Evolutionary conservation across 2,113 vertebrate species (phyloP).

Genomic region (Propithecus coquereli): DNA sequence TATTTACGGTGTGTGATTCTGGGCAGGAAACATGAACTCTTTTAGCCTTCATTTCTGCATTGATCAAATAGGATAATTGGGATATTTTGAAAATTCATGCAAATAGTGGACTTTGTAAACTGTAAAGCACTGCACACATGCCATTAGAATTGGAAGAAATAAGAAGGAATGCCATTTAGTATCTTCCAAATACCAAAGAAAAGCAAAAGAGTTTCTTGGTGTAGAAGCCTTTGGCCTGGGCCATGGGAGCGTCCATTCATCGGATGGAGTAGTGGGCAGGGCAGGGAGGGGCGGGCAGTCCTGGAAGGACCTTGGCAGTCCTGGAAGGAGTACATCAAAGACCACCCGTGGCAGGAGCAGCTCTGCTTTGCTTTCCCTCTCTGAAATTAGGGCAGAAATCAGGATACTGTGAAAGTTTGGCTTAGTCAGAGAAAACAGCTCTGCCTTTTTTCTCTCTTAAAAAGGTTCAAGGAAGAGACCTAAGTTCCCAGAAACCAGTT

Average conservation of each 20-base stretch:
- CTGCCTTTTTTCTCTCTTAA: neutral
- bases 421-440: neutral
- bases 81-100: neutral
- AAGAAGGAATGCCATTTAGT: neutral
- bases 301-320: too few relatives aligned
- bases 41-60: neutral
- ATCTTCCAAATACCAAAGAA: neutral
- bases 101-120: neutral
- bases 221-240: neutral
- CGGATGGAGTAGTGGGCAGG: too few relatives aligned
- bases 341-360: fast-evolving
- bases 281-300: fast-evolving
- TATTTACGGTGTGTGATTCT: neutral
- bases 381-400: neutral
- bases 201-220: neutral
- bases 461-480: neutral
- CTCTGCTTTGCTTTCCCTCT: neutral
- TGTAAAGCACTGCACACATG: neutral
- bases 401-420: neutral
- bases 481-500: neutral
- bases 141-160: neutral
- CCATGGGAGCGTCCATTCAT: neutral
- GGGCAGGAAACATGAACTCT: neutral
- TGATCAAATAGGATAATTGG: neutral
- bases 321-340: neutral